These are phyloP conservation scores for Onychomys arenicola DNA, from an alignment of 2,797 vertebrate genomes.

Conservation along the genomic window DNA sequence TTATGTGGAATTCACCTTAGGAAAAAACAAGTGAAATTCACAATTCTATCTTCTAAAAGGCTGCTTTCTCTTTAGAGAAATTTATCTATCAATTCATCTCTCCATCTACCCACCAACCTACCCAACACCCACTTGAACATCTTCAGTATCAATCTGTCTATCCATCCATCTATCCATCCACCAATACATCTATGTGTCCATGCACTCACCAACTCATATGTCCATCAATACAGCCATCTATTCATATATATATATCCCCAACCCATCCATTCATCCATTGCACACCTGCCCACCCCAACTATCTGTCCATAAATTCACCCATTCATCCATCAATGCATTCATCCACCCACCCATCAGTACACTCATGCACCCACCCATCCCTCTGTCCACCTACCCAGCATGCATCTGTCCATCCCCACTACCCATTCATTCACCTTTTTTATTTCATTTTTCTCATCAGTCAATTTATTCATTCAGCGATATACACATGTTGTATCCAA, in stretches of 20 bases:
- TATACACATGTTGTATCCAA: neutral
- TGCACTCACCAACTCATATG: too few relatives aligned
- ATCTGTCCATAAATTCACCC: neutral
- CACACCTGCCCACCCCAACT: too few relatives aligned
- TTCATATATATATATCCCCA: neutral
- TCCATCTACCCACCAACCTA: too few relatives aligned
- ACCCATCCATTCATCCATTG: neutral
- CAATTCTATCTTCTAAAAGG: neutral
- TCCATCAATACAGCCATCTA: neutral
- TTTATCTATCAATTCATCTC: neutral
- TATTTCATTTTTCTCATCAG: neutral
- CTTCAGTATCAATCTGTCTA: neutral
- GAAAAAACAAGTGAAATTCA: slow-evolving; percentile 55
- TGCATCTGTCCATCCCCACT: neutral
- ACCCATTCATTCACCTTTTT: neutral
- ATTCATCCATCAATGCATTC: neutral
- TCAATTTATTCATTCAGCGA: neutral
- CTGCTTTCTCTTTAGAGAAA: slow-evolving; percentile 11
- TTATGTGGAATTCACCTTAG: slow-evolving; percentile 41
- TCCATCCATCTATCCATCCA: too few relatives aligned
- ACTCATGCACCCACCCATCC: too few relatives aligned
- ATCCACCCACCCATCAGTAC: neutral
- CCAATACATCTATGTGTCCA: neutral
- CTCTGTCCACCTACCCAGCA: neutral
- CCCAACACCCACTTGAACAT: neutral